These are phyloP conservation scores for Pangasianodon hypophthalmus DNA, from an alignment of 2,113 vertebrate genomes.

Conservation along the genomic window DNA sequence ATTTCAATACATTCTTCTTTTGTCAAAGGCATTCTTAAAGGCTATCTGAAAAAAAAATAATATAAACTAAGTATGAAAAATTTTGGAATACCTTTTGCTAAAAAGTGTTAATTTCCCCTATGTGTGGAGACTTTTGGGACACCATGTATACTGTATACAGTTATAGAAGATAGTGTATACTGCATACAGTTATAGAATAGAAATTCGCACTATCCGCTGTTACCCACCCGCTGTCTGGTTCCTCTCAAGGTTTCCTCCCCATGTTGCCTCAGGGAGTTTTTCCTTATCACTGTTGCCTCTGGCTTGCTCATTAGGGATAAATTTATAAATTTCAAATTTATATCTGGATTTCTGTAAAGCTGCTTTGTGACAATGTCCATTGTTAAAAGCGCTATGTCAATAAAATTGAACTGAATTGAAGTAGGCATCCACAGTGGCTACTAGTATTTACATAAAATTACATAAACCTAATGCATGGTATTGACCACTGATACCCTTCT, in stretches of 20 bases:
- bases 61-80: no score
- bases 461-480: slow-evolving; percentile 46
- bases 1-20: no score
- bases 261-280: neutral
- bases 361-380: neutral
- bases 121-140: no score
- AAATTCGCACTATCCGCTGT: neutral
- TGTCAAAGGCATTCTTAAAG: no score
- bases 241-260: neutral
- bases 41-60: no score
- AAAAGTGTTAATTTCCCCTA: no score
- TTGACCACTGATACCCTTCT: slow-evolving; percentile 35
- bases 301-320: neutral
- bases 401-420: neutral
- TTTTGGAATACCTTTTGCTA: no score
- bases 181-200: neutral
- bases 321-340: neutral
- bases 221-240: neutral
- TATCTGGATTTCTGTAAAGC: neutral
- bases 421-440: slow-evolving; percentile 11
- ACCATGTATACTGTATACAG: no score
- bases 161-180: neutral
- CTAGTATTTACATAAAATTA: slow-evolving; percentile 35
- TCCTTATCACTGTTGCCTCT: neutral
- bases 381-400: neutral